Percentiles rank a stretch among this genome's conserved stretches.
Conservation (phyloP, 2,888 invertebrate genomes). For the Metalampra italica region DNA sequence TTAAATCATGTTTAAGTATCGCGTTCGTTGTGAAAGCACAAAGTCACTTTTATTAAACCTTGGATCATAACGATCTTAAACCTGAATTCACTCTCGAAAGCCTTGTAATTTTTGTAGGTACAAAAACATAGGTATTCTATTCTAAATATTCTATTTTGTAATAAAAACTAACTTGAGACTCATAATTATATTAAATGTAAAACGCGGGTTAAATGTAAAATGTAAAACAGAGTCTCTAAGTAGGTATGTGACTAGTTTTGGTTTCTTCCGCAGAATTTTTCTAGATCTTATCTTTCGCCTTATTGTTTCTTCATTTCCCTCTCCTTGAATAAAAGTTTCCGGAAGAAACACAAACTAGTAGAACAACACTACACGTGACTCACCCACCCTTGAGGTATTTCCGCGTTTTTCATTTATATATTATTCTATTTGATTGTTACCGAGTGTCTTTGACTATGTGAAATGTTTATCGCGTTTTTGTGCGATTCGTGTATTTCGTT, state of each 20-base stretch:
- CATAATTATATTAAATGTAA: conserved; percentile 40
- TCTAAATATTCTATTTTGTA: not conserved
- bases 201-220: conserved; percentile 4
- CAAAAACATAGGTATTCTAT: conserved; percentile 42
- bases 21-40: conserved; percentile 2
- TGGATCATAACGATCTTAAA: not conserved
- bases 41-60: not conserved
- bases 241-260: too few species aligned
- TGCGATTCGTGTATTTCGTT: conserved; percentile 22
- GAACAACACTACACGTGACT: too few species aligned
- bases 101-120: conserved; percentile 60
- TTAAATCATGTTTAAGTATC: not conserved
- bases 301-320: not conserved
- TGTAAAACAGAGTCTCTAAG: too few species aligned
- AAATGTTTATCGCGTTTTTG: conserved; percentile 23
- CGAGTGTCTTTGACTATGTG: conserved; percentile 15
- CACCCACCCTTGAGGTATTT: not conserved
- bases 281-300: not conserved
- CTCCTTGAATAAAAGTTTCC: too few species aligned
- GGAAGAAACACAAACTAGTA: too few species aligned
- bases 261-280: not conserved
- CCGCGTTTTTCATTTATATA: not conserved
- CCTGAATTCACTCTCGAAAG: conserved; percentile 35
- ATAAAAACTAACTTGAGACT: conserved; percentile 10
- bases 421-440: conserved; percentile 1